Evolutionary conservation across 2,797 vertebrate genomes (phyloP), one percentile per base, ranked within the genome.

Genomic region (Oreochromis grahami): DNA sequence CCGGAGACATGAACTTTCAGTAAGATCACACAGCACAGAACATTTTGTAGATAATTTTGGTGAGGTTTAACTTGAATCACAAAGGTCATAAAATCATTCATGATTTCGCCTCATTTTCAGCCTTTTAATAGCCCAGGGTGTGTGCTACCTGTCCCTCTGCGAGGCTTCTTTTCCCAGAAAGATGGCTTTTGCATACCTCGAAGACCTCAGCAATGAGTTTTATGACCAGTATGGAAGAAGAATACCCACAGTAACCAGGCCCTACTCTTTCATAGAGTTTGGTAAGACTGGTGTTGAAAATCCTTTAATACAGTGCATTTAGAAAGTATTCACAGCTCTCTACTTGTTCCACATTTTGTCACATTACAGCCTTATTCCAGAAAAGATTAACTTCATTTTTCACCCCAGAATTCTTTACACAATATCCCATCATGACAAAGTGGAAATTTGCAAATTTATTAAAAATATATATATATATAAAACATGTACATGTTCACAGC

Each of bases 231-330:
- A 98, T 45, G 98, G 98, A 78, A 97, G 96, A 90, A 98, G 94
- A 89, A 97, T 99, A 21, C 93, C 96, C 0, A 97, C 96, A 0
- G 98, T 98, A 19, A 98, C 97, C 14, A 96, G 98, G 86, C 98
- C 98, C 1, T 99, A 99, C 90, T 97, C 97, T 78, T 99, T 99
- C 95, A 99, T 99, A 32, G 98, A 99, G 88, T 99, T 99, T 89
- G 98, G 98, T 99, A 91, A 97, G 97, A 34, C 8, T 9, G 1
- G 10, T 74, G 70, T 32, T 50, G 17, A 74, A 32, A 0, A 29
- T 29, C 6, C 53, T 50, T 2, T 15, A 14, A 10, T 10, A 14
- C 32, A 63, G 32, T 36, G 7, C 58, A 36, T 36, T n/a, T 63
- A 10, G 36, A 36, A 36, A 36, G 32, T n/a, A 63, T 63, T 63